Conservation (phyloP, 2,888 invertebrate genomes). For the Neocrepidodera transversa region DNA sequence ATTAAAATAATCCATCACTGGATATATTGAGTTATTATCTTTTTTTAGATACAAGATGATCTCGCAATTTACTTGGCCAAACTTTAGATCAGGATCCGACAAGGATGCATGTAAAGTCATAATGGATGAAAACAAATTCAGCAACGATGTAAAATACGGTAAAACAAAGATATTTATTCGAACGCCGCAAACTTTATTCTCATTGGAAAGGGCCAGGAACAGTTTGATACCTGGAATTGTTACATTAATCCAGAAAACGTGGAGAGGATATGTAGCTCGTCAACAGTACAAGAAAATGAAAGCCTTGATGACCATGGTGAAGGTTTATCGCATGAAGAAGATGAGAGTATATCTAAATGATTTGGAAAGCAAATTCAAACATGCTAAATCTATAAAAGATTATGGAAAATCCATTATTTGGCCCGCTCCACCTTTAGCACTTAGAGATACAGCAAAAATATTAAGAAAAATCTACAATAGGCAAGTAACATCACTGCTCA, state of each 20-base stretch:
- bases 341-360: conserved; percentile 73
- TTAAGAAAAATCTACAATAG: conserved; percentile 72
- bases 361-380: conserved; percentile 69
- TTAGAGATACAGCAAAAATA: conserved; percentile 68
- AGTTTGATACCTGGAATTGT: conserved; percentile 91
- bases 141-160: conserved; percentile 90
- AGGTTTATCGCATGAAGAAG: conserved; percentile 81
- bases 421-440: conserved; percentile 80
- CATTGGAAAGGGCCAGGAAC: conserved; percentile 85
- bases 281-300: conserved; percentile 82
- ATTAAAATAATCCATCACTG: conserved; percentile 3
- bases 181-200: conserved; percentile 89
- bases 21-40: not conserved
- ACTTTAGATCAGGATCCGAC: conserved; percentile 79
- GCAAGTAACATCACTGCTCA: conserved; percentile 53
- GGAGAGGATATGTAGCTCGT: conserved; percentile 76
- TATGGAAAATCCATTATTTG: conserved; percentile 81
- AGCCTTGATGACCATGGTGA: conserved; percentile 83
- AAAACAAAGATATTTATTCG: conserved; percentile 96
- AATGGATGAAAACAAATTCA: conserved; percentile 78
- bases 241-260: conserved; percentile 92
- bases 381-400: conserved; percentile 72
- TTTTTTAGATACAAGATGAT: conserved; percentile 92
- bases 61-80: conserved; percentile 95
- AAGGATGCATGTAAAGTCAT: conserved; percentile 86